Percentiles rank a stretch among this genome's conserved stretches.
Evolutionary conservation across 2,888 invertebrate genomes (phyloP).

Genomic region (Aphodius sticticus): DNA sequence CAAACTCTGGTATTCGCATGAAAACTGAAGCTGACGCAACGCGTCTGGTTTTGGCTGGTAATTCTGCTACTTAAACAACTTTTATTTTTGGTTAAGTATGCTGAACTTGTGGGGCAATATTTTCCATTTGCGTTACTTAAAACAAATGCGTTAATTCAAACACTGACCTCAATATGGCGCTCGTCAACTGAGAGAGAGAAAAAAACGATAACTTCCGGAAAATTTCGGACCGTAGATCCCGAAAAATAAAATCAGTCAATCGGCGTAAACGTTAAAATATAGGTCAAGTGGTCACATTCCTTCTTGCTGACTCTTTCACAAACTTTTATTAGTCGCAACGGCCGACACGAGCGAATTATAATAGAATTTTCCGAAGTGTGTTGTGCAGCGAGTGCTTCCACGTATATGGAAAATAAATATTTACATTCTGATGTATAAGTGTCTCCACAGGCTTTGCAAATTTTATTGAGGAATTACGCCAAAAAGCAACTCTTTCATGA

Average conservation of each 20-base stretch:
- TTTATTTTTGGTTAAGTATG: constrained; percentile 4
- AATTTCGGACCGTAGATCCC: background rate
- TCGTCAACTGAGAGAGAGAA: background rate
- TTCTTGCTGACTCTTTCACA: background rate
- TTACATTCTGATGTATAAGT: too few species aligned
- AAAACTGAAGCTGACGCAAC: background rate
- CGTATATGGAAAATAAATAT: too few species aligned
- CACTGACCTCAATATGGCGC: background rate
- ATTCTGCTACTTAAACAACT: background rate
- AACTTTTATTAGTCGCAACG: background rate
- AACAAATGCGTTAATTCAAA: background rate
- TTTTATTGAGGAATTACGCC: too few species aligned
- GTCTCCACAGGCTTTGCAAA: too few species aligned
- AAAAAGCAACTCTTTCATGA: too few species aligned
- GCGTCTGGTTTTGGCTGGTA: background rate
- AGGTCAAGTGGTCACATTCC: background rate
- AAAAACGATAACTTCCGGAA: background rate
- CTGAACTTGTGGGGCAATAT: background rate
- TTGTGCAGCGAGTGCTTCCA: too few species aligned
- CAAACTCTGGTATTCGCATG: background rate
- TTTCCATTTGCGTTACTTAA: background rate
- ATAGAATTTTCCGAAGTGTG: too few species aligned
- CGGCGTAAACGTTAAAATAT: background rate
- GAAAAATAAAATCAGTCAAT: background rate
- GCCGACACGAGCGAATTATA: too few species aligned